Conservation (phyloP, 2,113 vertebrate genomes). For the Caranx melampygus region DNA sequence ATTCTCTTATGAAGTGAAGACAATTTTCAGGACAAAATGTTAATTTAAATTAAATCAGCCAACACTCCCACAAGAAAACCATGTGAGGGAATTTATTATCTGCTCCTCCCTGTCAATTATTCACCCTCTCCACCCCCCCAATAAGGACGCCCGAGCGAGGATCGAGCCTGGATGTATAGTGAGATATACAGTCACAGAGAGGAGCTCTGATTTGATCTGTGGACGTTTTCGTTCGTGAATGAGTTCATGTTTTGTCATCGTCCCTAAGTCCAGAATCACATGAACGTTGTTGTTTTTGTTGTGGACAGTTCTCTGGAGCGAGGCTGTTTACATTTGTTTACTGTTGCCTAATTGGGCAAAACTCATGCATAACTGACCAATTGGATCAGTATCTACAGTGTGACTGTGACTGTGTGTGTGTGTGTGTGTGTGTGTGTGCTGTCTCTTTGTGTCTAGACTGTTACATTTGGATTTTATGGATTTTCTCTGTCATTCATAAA, state of each 20-base stretch:
- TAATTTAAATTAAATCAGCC: slow-evolving; percentile 49
- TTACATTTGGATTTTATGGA: no score
- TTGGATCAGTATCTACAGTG: slow-evolving; percentile 30
- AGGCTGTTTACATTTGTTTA: slow-evolving; percentile 39
- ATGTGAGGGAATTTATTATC: slow-evolving; percentile 56
- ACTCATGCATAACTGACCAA: slow-evolving; percentile 40
- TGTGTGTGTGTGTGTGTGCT: background rate
- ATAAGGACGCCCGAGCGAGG: background rate
- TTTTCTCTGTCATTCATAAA: no score
- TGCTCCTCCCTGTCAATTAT: slow-evolving; percentile 20
- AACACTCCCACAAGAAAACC: slow-evolving; percentile 42
- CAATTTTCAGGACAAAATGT: slow-evolving; percentile 35
- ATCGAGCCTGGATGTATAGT: background rate
- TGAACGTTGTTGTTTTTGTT: background rate
- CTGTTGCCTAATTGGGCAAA: slow-evolving; percentile 38
- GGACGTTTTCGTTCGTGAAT: background rate
- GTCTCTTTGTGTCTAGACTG: background rate
- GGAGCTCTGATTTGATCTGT: background rate
- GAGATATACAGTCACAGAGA: background rate
- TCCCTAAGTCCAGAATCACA: background rate
- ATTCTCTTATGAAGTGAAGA: background rate
- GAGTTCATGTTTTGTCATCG: background rate
- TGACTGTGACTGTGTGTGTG: background rate
- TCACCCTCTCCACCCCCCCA: slow-evolving; percentile 17
- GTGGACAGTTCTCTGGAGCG: slow-evolving; percentile 7